These are phyloP conservation scores for Meriones psammophilus DNA, from an alignment of 2,797 vertebrate species.

Conservation along the genomic window DNA sequence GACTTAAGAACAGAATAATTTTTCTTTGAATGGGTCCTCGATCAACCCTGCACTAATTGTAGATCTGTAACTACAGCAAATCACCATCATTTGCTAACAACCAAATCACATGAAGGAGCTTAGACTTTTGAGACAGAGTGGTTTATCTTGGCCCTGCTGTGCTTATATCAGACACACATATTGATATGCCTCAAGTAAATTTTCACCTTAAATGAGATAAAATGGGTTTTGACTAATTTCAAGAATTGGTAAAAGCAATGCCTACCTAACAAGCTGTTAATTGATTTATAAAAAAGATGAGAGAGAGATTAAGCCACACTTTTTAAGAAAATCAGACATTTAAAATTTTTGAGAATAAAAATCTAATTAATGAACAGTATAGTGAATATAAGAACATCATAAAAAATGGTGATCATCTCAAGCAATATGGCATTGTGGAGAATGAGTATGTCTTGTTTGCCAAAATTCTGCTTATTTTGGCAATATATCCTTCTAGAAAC, in stretches of 20 bases:
- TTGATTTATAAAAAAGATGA: neutral
- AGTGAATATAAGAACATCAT: neutral
- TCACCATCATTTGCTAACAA: neutral
- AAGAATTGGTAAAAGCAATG: neutral
- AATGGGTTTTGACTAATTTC: neutral
- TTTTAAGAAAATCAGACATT: neutral
- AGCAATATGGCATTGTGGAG: neutral
- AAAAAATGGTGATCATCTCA: neutral
- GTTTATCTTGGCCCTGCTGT: conserved; percentile 5
- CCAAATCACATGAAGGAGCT: neutral
- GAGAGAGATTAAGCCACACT: neutral
- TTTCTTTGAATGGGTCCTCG: neutral
- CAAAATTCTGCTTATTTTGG: conserved; percentile 7
- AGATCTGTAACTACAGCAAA: neutral
- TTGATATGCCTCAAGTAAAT: conserved; percentile 4
- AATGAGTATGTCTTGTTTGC: neutral
- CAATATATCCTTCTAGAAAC: conserved; percentile 22
- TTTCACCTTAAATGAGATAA: conserved; percentile 20
- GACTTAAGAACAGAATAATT: neutral
- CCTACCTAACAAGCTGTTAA: neutral
- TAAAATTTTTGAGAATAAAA: neutral
- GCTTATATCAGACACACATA: neutral
- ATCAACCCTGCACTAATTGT: neutral
- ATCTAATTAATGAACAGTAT: neutral
- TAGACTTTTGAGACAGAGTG: neutral